Conservation (phyloP, 2,113 vertebrate species). For the Tichodroma muraria region DNA sequence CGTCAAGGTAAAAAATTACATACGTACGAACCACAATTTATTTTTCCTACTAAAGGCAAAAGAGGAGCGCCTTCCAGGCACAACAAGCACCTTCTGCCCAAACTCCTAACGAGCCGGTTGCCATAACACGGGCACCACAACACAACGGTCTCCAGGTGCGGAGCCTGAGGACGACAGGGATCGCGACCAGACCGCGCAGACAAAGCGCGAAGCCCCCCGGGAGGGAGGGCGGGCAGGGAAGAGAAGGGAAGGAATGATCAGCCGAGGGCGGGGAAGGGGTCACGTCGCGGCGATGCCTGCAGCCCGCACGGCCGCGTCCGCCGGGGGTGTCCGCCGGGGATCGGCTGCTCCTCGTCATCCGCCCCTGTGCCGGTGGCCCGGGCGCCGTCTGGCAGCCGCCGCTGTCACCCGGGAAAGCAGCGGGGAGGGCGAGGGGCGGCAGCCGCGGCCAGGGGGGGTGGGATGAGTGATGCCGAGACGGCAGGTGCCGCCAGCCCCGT, state of each 20-base stretch:
- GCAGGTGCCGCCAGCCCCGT: neutral
- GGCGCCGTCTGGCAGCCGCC: neutral
- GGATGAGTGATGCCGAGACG: neutral
- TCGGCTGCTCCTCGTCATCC: neutral
- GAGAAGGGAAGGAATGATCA: too few relatives aligned
- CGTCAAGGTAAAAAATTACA: neutral
- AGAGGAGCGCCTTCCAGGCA: neutral
- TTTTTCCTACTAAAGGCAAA: neutral
- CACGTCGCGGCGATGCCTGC: neutral
- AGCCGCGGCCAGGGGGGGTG: too few relatives aligned
- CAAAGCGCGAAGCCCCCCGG: neutral
- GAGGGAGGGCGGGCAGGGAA: neutral
- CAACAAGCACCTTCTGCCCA: neutral
- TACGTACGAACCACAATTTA: neutral
- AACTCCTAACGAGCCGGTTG: neutral
- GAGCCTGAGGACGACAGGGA: neutral
- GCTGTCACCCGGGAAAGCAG: neutral
- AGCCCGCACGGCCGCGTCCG: neutral
- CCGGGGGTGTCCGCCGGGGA: neutral
- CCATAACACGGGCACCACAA: constrained; percentile 1
- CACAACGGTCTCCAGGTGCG: neutral
- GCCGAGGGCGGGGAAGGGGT: neutral
- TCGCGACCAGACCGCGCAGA: neutral
- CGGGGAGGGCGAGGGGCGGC: neutral
- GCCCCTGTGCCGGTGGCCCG: neutral